Percentiles rank a stretch among this genome's conserved stretches.
Conservation (phyloP, 1,140 invertebrate species). For the Melanaphis sacchari region DNA sequence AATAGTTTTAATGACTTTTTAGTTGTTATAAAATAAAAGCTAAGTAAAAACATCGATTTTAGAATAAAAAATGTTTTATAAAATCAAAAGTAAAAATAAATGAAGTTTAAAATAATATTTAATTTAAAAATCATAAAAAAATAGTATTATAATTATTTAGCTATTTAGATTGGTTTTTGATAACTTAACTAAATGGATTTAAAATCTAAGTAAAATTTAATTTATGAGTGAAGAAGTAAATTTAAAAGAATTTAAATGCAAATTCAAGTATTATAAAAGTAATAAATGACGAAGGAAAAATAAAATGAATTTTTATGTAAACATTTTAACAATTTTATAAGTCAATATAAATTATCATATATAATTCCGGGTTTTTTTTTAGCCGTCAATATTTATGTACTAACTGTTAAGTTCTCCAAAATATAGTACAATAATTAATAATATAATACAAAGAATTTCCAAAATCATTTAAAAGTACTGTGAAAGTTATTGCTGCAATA, state of each 20-base stretch:
- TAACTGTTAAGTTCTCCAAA: not conserved
- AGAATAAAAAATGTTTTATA: not conserved
- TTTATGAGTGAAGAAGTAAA: not conserved
- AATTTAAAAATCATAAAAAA: not conserved
- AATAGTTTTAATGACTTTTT: not conserved
- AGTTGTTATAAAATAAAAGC: not conserved
- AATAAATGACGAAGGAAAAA: not conserved
- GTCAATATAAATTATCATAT: too few species aligned
- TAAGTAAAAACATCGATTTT: not conserved
- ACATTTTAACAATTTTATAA: not conserved
- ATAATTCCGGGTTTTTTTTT: too few species aligned
- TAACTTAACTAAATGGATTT: not conserved
- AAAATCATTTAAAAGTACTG: not conserved
- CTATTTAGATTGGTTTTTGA: not conserved
- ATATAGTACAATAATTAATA: not conserved
- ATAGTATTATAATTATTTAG: not conserved
- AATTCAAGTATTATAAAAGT: not conserved
- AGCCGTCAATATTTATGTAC: not conserved
- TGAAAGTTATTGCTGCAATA: not conserved
- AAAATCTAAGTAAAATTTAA: constrained; percentile 5
- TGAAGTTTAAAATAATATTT: not conserved
- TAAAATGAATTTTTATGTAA: not conserved
- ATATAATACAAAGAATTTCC: not conserved
- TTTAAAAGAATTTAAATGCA: not conserved
- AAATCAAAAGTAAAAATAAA: not conserved